phyloP scores from a whole-genome alignment of 2,113 vertebrate genomes.

The Brachirus orientalis region DNA sequence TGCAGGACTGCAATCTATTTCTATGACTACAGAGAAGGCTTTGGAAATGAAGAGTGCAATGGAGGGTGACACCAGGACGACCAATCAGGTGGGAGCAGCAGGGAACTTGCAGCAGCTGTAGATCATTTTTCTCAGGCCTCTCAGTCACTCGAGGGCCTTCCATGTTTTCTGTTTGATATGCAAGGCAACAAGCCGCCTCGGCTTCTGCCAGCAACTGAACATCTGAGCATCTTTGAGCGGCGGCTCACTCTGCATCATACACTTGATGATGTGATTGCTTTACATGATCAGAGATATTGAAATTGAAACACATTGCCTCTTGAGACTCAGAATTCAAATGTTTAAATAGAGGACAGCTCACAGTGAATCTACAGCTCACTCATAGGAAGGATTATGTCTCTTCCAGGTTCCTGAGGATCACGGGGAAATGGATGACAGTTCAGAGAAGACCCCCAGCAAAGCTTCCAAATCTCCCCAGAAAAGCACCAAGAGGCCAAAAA shows the following conservation, averaged over 20 bases:
- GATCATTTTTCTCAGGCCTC: constrained; percentile 53
- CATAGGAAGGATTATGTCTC: constrained; percentile 49
- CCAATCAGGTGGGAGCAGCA: constrained; percentile 75
- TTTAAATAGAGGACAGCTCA: constrained; percentile 14
- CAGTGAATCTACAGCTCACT: constrained; percentile 1
- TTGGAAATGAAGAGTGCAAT: constrained; percentile 77
- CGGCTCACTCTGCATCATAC: constrained; percentile 22
- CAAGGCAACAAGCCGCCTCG: constrained; percentile 39
- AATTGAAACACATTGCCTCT: constrained; percentile 28
- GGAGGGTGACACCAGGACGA: constrained; percentile 77
- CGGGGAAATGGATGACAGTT: constrained; percentile 90
- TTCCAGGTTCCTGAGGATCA: constrained; percentile 83
- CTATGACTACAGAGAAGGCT: constrained; percentile 80
- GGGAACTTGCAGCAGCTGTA: constrained; percentile 58
- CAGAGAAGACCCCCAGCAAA: constrained; percentile 96
- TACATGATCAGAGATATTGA: constrained; percentile 27
- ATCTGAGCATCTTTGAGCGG: constrained; percentile 41
- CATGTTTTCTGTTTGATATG: constrained; percentile 66
- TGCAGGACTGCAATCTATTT: constrained; percentile 76
- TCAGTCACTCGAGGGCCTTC: constrained; percentile 62
- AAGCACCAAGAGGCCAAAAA: constrained; percentile 90
- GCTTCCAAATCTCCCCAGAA: constrained; percentile 96
- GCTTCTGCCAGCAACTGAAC: constrained; percentile 47
- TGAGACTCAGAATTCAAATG: constrained; percentile 9
- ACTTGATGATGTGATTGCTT: constrained; percentile 33